Evolutionary conservation across 2,888 invertebrate genomes (phyloP), one percentile per base, ranked within the genome.

Genomic region (Autographa gamma): DNA sequence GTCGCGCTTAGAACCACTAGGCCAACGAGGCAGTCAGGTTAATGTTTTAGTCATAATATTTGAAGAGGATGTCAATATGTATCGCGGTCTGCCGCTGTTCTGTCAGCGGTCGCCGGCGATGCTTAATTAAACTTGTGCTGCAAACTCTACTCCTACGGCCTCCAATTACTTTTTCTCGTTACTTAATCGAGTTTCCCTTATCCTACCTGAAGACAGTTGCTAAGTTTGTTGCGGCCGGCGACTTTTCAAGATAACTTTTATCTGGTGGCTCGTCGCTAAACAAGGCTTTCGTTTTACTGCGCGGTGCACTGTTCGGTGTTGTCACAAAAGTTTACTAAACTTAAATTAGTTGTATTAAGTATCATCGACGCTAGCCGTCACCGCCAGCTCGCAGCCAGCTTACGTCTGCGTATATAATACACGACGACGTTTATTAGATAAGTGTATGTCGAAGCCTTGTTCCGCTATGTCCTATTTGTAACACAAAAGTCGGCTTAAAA

Each of bases 121-220:
- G 71, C 63, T 76, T 71, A 82, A 82, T 81, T 82, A 74, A 83
- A 77, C 87, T 91, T 88, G 85, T 86, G 80, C 85, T 70, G 74
- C 77, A 82, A 88, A 85, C 85, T 86, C 84, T 80, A 82, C 80
- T 84, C 83, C 84, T 83, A 73, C 85, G 81, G 83, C 77, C 81
- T 86, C 89, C 75, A 89, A 92, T 92, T 91, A 91, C 93, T 91
- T 92, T 93, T 93, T 91, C 90, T 87, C 84, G 85, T 89, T 89
- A 83, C 89, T 91, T 93, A 93, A 93, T 92, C 90, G 91, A 93
- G 91, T 92, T 93, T 92, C 81, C 87, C 87, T 91, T 91, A 91
- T 91, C 90, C 90, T 82, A 93, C 92, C 93, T 92, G 91, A 89
- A 92, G 91, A 91, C 91, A 89, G 92, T 91, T 86, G 85, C 82